phyloP scores from a whole-genome alignment of 2,888 invertebrate genomes.

The Caenorhabditis sp. region DNA sequence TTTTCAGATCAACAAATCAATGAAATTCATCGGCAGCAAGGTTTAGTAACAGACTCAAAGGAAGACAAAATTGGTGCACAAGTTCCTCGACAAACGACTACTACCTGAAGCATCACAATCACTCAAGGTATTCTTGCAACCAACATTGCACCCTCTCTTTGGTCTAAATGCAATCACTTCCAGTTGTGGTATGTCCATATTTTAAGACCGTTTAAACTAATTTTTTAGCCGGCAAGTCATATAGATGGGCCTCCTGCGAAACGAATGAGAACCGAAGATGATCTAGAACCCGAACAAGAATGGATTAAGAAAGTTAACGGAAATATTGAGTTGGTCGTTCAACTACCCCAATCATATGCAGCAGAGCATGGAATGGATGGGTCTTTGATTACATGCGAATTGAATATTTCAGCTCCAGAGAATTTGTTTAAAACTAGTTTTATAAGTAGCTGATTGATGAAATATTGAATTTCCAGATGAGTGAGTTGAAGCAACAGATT shows the following conservation, averaged over 20 bases:
- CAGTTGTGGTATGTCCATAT: background rate
- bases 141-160: conserved; percentile 22
- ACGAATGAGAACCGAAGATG: conserved; percentile 65
- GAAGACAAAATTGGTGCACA: conserved; percentile 94
- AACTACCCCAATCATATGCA: conserved; percentile 94
- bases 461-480: conserved; percentile 85
- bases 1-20: conserved; percentile 73
- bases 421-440: no score
- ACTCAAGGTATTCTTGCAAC: conserved; percentile 55
- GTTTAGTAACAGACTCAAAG: conserved; percentile 87
- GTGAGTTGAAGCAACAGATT: conserved; percentile 92
- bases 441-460: no score
- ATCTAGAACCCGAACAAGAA: conserved; percentile 91
- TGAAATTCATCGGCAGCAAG: conserved; percentile 77
- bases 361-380: conserved; percentile 96
- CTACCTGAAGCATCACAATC: conserved; percentile 55
- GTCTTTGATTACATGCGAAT: conserved; percentile 89
- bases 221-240: conserved; percentile 9
- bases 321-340: conserved; percentile 89
- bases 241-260: conserved; percentile 65
- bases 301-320: conserved; percentile 85
- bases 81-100: conserved; percentile 87
- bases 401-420: conserved; percentile 89
- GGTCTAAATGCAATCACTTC: background rate
- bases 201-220: background rate